Conservation (phyloP, 2,888 invertebrate genomes). For the Caenorhabditis sp. region DNA sequence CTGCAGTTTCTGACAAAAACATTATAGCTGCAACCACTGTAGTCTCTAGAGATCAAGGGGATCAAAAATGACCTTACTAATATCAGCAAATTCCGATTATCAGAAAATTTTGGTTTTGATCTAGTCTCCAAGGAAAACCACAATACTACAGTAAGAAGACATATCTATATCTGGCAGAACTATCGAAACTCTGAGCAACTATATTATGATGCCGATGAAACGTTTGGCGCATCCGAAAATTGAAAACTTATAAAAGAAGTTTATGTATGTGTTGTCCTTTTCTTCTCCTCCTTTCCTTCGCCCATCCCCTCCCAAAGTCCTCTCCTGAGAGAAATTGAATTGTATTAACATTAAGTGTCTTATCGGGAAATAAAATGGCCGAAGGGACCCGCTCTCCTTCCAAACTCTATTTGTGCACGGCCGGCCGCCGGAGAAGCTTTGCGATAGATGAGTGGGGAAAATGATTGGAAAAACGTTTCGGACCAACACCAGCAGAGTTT, state of each 20-base stretch:
- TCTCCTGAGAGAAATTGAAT: slow-evolving; percentile 50
- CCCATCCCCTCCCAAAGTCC: slow-evolving; percentile 17
- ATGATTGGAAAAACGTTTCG: slow-evolving; percentile 34
- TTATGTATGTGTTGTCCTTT: slow-evolving; percentile 35
- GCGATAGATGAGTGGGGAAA: slow-evolving; percentile 30
- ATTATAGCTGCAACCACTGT: too few relatives aligned
- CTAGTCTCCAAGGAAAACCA: too few relatives aligned
- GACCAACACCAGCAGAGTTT: slow-evolving; percentile 15
- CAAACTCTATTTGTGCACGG: slow-evolving; percentile 33
- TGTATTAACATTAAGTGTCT: slow-evolving; percentile 58
- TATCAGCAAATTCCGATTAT: too few relatives aligned
- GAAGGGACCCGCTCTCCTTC: slow-evolving; percentile 15
- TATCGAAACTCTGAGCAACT: background rate
- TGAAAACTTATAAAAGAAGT: slow-evolving; percentile 46
- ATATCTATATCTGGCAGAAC: background rate
- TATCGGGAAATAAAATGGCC: slow-evolving; percentile 42
- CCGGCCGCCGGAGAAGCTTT: background rate
- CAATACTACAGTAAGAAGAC: too few relatives aligned
- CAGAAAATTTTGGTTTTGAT: too few relatives aligned
- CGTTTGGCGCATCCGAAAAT: slow-evolving; percentile 6
- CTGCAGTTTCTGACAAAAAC: too few relatives aligned
- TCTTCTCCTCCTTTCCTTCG: slow-evolving; percentile 6
- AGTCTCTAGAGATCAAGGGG: too few relatives aligned
- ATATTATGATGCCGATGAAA: slow-evolving; percentile 12
- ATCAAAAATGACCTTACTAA: too few relatives aligned